Percentiles rank a stretch among this genome's conserved stretches.
Conservation (phyloP, 2,113 vertebrate species). For the Hippolais icterina region DNA sequence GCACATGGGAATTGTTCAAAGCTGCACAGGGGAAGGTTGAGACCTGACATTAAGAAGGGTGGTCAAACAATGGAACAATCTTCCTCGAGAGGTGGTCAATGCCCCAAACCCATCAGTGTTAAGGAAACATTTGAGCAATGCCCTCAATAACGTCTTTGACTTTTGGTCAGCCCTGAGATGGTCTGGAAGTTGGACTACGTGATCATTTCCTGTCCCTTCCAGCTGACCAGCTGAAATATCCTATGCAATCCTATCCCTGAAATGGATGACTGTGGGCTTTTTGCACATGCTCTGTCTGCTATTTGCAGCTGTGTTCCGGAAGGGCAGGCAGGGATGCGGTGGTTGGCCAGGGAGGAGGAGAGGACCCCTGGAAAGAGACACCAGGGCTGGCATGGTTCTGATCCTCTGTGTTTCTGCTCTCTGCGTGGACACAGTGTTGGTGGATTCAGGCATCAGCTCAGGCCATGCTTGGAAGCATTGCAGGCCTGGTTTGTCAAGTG, state of each 20-base stretch:
- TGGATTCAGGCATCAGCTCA: background rate
- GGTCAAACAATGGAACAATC: background rate
- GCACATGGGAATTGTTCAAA: fast-evolving
- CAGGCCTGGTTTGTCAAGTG: background rate
- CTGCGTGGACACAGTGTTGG: fast-evolving
- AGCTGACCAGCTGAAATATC: background rate
- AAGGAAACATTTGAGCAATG: background rate
- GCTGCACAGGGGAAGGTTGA: background rate
- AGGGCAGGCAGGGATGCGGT: background rate
- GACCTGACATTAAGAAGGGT: background rate
- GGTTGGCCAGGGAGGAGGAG: background rate
- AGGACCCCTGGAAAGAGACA: background rate
- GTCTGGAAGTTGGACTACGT: background rate
- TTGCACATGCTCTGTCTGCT: background rate
- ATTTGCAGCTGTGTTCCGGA: fast-evolving
- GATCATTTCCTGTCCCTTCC: background rate
- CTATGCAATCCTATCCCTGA: background rate
- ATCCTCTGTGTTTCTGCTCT: background rate
- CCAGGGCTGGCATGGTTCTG: background rate
- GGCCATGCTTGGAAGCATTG: background rate
- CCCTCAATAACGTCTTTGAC: background rate
- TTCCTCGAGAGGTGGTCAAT: background rate
- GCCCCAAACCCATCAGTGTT: background rate
- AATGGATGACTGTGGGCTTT: background rate
- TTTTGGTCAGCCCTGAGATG: background rate